Evolutionary conservation across 2,888 invertebrate genomes (phyloP).

Genomic region (Linnaemya tessellans): DNA sequence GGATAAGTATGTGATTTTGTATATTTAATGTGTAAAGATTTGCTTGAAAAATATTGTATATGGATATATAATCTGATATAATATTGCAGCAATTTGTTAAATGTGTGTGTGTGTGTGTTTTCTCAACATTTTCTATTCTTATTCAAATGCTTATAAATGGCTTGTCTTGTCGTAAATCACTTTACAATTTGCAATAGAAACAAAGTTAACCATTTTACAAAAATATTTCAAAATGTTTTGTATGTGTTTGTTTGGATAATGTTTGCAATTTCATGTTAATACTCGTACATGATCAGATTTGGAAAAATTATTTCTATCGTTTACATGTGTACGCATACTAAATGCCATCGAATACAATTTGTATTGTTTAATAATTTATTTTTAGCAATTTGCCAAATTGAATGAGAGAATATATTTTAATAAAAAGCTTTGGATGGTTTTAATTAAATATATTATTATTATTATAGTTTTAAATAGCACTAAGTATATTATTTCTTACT

Average conservation of each 20-base stretch:
- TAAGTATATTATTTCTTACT: background rate
- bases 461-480: background rate
- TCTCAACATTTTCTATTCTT: slow-evolving; percentile 76
- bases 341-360: slow-evolving; percentile 81
- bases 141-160: slow-evolving; percentile 81
- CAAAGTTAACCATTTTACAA: slow-evolving; percentile 62
- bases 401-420: background rate
- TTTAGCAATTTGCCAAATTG: slow-evolving; percentile 56
- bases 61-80: slow-evolving; percentile 78
- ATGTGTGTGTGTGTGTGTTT: slow-evolving; percentile 47
- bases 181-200: slow-evolving; percentile 80
- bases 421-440: background rate
- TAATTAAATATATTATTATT: background rate
- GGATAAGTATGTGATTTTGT: slow-evolving; percentile 23
- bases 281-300: slow-evolving; percentile 55
- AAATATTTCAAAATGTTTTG: slow-evolving; percentile 47
- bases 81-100: slow-evolving; percentile 79
- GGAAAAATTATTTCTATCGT: slow-evolving; percentile 72
- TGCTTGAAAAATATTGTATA: slow-evolving; percentile 67
- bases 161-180: slow-evolving; percentile 83
- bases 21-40: slow-evolving; percentile 54
- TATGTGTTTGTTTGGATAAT: slow-evolving; percentile 23
- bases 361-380: slow-evolving; percentile 73
- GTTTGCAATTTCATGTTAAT: slow-evolving; percentile 24
- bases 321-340: slow-evolving; percentile 79